Base-by-base conservation (phyloP, 2,113 vertebrate species). In the Epinephelus lanceolatus region DNA sequence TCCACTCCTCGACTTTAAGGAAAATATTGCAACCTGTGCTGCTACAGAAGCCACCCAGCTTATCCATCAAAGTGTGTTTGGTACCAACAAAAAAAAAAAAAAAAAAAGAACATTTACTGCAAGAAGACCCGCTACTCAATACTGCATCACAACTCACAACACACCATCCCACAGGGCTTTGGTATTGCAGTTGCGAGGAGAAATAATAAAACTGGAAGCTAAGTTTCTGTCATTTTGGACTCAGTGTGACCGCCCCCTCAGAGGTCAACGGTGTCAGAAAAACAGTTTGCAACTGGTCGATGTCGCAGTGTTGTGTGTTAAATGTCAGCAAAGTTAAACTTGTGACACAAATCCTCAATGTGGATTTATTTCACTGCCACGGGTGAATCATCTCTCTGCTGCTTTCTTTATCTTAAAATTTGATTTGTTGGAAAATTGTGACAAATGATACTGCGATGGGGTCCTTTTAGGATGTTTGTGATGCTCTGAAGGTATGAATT, bases 271-370 rank as follows among this genome's bases (percentile, higher is more conserved):
- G 40, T 21, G 63, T 60, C 11, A 47, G 42, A 25, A 9, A 45
- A 45, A 45, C 42, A 21, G 17, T 57, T 56, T 27, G 10, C 40
- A 57, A 25, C 66, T 66, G 3, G 12, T 49, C 19, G 2, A 40
- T 19, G 21, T 57, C 8, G 0, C n/a, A 18, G 4, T 59, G 59
- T 13, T 51, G 3, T 12, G 27, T 47, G 23, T 37, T 17, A 18
- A 67, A 75, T 45, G 15, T 76, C 72, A 55, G 14, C 11, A 33
- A 19, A 52, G 45, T 53, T 51, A 17, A 15, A 55, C 40, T 72
- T 13, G 49, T 47, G 21, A 33, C 27, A 23, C 45, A 63, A 18
- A 23, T n/a, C 45, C 27, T 33, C 33, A 12, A 40, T 40, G 45
- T 19, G 45, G 21, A 10, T 37, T 40, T 13, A 45, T 42, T 45